Base-by-base conservation (phyloP, 2,888 invertebrate genomes). In the Drosophila fulvimacula region DNA sequence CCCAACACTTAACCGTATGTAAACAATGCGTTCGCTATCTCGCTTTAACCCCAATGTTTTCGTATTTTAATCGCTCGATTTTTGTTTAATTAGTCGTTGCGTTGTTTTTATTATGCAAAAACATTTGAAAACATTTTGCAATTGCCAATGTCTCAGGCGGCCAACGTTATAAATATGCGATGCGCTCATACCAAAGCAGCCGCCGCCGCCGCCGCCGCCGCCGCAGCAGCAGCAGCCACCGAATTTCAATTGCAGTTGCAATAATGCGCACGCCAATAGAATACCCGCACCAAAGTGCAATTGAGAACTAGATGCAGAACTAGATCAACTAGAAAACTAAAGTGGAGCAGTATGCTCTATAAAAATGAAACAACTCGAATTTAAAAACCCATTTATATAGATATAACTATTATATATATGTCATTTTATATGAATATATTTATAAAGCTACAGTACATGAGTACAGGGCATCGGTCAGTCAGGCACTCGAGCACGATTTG, bases 71-170 rank as follows among this genome's bases (percentile, higher is more conserved):
- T 77, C 73, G 78, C 73, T 57, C 61, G 62, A 60, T 58, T 67
- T 66, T 72, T 67, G 69, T 38, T 75, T 80, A 85, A 86, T 88
- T 88, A 71, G 69, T 75, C 57, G 69, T 48, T 63, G 64, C 70
- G 58, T 75, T 69, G 49, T 64, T 73, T 76, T 53, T 58, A 57
- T 64, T 67, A 70, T 81, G 69, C 73, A 62, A 55, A 53, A 61
- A 42, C 46, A 68, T 72, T 77, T 62, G 21, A 17, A 42, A 49
- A 56, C 19, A 52, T 59, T 71, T 66, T 61, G 51, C 60, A 70
- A 76, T 70, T 74, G 70, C 49, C 71, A 74, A 68, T 58, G 78
- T 42, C 51, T 48, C 36, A 44, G 21, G 24, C 42, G 44, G 51
- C 51, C 27, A 57, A 38, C 64, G 32, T 79, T 75, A 75, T 73